Conservation (phyloP, 2,797 vertebrate genomes). For the Hypotaenidia okinawae region DNA sequence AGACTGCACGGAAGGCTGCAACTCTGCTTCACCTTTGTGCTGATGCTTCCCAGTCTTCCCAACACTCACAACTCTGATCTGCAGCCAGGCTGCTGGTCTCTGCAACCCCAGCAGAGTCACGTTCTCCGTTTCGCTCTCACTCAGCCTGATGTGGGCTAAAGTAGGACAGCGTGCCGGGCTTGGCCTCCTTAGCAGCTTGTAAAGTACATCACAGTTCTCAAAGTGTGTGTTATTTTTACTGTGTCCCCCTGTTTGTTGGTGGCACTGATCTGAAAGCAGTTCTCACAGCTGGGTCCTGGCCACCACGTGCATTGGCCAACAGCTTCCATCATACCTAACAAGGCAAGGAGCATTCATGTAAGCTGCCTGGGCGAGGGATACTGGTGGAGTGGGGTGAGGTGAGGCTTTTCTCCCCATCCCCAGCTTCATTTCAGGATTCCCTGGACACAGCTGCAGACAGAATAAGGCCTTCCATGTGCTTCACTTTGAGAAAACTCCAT, state of each 20-base stretch:
- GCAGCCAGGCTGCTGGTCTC: not conserved
- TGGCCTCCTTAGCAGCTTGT: not conserved
- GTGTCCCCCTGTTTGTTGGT: not conserved
- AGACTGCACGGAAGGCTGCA: not conserved
- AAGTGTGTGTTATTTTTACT: not conserved
- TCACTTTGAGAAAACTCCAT: not conserved
- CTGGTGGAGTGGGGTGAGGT: too few species aligned
- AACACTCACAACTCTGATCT: not conserved
- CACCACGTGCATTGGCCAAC: not conserved
- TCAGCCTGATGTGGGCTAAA: not conserved
- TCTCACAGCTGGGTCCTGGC: not conserved
- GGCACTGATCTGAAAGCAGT: not conserved
- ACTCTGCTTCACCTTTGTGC: not conserved
- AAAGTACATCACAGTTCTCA: not conserved
- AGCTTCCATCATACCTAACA: not conserved
- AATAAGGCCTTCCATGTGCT: not conserved
- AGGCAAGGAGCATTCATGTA: not conserved
- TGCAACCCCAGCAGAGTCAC: not conserved
- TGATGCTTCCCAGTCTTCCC: not conserved
- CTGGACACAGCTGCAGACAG: not conserved
- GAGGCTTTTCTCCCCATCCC: not conserved
- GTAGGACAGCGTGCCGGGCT: not conserved
- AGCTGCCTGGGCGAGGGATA: not conserved
- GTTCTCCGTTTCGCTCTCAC: conserved; percentile 31
- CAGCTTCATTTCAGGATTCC: not conserved